Evolutionary conservation across 1,140 invertebrate species (phyloP), one percentile per base, ranked within the genome.

Genomic region (Magallana ariakensis): DNA sequence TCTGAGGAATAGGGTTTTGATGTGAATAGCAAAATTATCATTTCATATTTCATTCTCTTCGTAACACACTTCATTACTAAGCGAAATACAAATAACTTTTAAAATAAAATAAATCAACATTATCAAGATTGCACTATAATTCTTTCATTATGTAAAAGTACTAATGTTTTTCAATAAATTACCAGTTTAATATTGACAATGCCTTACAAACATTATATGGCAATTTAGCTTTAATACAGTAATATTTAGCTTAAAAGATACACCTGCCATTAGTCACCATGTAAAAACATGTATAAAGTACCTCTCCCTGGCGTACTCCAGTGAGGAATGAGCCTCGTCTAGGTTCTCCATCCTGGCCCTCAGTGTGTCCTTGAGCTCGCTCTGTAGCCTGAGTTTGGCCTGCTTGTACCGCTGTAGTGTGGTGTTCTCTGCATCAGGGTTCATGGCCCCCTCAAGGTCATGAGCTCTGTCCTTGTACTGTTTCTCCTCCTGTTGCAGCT

Each of bases 401-500:
- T 94, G 94, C 10, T 89, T 89, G 88, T 94, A 92, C 54, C 93
- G 85, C 87, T 94, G 92, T 19, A 90, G 58, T 22, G 89, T 88
- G 4, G 90, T 89, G 57, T 90, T 91, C 83, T 94, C 94, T 3
- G 91, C 93, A 81, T 94, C 94, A 55, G 93, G 90, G 82, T 93
- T 93, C 89, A 92, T 90, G 26, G 93, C 92, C 56, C 93, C 90
- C 56, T 93, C 90, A 19, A 94, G 87, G 26, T 93, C 92, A 55
- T 75, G 89, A 86, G 93, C 90, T 53, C 91, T 90, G 62, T 93
- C 93, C 62, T 92, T 92, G 89, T 91, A 93, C 22, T 92, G 89
- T 84, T 93, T 92, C 84, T 94, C 94, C 83, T 94, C 94, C 33
- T 89, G 88, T 56, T 92, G 90, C 19, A 94, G 89, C 84, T 94